Evolutionary conservation across 1,140 invertebrate species (phyloP).

Genomic region (Drosophila melanica): DNA sequence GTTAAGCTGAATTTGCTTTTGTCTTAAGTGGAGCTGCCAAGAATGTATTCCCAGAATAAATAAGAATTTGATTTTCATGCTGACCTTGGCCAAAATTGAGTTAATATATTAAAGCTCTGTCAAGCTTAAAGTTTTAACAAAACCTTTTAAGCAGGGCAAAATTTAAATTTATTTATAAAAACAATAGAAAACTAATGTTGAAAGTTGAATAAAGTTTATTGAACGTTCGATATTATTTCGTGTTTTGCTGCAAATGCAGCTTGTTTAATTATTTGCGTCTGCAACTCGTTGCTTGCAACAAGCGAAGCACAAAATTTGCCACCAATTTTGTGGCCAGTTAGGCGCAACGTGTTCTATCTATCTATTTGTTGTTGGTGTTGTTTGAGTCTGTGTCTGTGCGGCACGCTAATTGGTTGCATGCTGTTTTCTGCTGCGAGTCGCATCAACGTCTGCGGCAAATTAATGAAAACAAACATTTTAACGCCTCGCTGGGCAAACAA

Average conservation of each 20-base stretch:
- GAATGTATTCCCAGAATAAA: no score
- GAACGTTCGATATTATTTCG: no score
- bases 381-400: not conserved
- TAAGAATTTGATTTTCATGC: no score
- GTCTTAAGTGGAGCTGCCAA: no score
- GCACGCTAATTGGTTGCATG: conserved; percentile 70
- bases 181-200: no score
- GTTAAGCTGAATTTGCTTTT: no score
- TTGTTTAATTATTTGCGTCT: conserved; percentile 32
- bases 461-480: conserved; percentile 82
- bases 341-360: not conserved
- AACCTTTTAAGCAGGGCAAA: no score
- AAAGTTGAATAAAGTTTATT: no score
- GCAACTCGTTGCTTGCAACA: conserved; percentile 17
- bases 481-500: conserved; percentile 74
- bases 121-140: no score
- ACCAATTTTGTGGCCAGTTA: conserved; percentile 39
- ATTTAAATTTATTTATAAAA: no score
- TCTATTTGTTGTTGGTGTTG: not conserved
- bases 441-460: conserved; percentile 71
- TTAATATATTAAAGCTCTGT: no score
- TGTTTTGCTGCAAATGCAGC: not conserved
- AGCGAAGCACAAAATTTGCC: conserved; percentile 15
- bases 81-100: no score
- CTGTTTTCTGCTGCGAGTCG: conserved; percentile 31